A percentile compares a stretch with the other conserved stretches of the same genome.
phyloP scores from a whole-genome alignment of 2,888 invertebrate genomes.

The Trichacis sp. region DNA sequence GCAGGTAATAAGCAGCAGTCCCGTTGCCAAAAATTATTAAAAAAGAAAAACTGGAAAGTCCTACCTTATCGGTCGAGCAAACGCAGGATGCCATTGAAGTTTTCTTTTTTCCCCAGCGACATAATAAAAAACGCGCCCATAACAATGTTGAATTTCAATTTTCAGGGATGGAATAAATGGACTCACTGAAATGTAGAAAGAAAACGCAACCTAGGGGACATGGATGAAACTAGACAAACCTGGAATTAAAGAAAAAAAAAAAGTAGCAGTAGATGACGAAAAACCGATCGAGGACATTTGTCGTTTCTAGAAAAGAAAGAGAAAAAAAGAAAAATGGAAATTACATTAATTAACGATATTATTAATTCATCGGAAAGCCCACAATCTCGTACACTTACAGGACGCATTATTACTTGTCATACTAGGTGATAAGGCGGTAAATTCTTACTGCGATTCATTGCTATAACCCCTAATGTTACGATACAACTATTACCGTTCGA shows the following conservation, averaged over 20 bases:
- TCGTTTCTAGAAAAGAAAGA: slow-evolving; percentile 50
- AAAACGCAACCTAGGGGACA: slow-evolving; percentile 42
- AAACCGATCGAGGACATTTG: slow-evolving; percentile 38
- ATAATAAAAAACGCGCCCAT: no score
- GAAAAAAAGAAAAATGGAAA: slow-evolving; percentile 23
- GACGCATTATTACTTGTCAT: slow-evolving; percentile 64
- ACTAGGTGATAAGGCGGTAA: slow-evolving; percentile 64
- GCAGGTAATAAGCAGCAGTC: no score
- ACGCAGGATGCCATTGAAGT: no score
- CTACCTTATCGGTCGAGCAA: no score
- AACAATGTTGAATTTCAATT: slow-evolving; percentile 42
- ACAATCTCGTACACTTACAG: slow-evolving; percentile 44
- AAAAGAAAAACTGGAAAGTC: no score
- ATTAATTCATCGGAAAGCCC: slow-evolving; percentile 35
- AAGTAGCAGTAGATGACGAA: slow-evolving; percentile 50
- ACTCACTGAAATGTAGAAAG: slow-evolving; percentile 56
- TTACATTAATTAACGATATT: slow-evolving; percentile 53
- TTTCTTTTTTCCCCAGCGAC: no score
- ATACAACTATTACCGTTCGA: slow-evolving; percentile 55
- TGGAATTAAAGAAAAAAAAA: slow-evolving; percentile 48
- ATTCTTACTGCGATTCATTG: slow-evolving; percentile 65
- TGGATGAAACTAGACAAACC: slow-evolving; percentile 48
- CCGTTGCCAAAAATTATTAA: no score
- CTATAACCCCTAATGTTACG: slow-evolving; percentile 63
- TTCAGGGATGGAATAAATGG: slow-evolving; percentile 73